phyloP scores from a whole-genome alignment of 2,113 vertebrate species.

The Ceyx cyanopectus region DNA sequence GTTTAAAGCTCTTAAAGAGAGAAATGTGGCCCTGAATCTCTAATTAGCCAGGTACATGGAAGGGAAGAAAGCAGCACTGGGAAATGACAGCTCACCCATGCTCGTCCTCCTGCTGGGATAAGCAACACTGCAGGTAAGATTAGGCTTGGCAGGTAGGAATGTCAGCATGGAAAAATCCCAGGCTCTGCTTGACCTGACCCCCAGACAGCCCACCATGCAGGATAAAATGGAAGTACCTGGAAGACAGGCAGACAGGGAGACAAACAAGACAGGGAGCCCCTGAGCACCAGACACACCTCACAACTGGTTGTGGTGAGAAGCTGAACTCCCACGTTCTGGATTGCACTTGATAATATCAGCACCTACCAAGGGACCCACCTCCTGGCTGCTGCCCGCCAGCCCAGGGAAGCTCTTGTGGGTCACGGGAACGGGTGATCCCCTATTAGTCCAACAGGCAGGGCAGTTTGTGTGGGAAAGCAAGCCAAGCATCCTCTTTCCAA shows the following conservation, averaged over 20 bases:
- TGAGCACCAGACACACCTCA: conserved; percentile 29
- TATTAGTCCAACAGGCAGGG: conserved; percentile 19
- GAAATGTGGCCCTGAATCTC: background rate
- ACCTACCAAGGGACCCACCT: conserved; percentile 45
- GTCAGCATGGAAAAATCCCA: background rate
- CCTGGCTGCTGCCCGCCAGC: conserved; percentile 30
- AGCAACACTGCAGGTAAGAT: background rate
- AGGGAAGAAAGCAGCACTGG: background rate
- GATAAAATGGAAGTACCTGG: background rate
- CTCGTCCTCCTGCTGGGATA: background rate
- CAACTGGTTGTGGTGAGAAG: conserved; percentile 28
- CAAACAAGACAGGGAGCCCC: conserved; percentile 9
- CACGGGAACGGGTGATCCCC: background rate
- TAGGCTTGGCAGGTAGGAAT: background rate
- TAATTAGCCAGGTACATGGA: background rate
- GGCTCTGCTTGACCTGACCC: background rate
- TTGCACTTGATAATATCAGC: conserved; percentile 64
- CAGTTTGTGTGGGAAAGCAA: background rate
- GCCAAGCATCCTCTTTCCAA: conserved; percentile 8
- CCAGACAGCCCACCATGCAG: background rate
- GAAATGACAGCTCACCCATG: background rate
- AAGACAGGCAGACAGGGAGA: background rate
- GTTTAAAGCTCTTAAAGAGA: background rate
- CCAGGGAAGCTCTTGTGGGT: background rate
- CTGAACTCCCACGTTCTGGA: conserved; percentile 33